Base-by-base conservation (phyloP, 1,140 invertebrate species). In the Drosophila parvula region DNA sequence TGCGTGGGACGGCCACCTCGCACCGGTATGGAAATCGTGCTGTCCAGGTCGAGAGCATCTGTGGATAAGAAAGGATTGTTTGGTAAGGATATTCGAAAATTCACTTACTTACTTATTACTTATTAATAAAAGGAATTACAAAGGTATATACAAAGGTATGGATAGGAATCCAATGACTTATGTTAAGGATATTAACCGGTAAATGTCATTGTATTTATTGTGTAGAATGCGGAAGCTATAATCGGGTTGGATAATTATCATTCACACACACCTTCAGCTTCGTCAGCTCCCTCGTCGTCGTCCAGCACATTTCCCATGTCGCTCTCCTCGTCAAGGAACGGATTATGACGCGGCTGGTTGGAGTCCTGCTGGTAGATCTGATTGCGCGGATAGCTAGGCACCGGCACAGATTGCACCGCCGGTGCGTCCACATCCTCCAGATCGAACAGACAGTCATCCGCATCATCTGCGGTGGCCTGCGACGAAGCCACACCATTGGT, bases 21-120 rank as follows among this genome's bases (percentile, higher is more conserved):
- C 90, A 74, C 71, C 5, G 86, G 70, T 76, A 91, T 90, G 28
- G 90, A 78, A 75, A 88, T 62, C n/a, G 86, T 79, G 48, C 69
- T 90, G 50, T 91, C 78, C 76, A 91, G 56, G 51, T 91, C 89
- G 5, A 92, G 69, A 28, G 91, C 91, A 81, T 92, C 91, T 92
- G 22, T 9, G 1, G 12, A 5, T 6, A 3, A 12, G 5, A 4
- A 11, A 14, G 4, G 7, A 22, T 1, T 22, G 22, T 2, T 22
- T 22, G 22, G 1, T 22, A 22, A 3, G 22, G 22, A 22, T 22
- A 22, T 22, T n/a, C n/a, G n/a, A n/a, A n/a, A n/a, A n/a, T n/a
- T n/a, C n/a, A n/a, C n/a, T n/a, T n/a, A n/a, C n/a, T n/a, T n/a
- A n/a, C n/a, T n/a, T n/a, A n/a, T n/a, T n/a, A n/a, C n/a, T n/a